Evolutionary conservation across 2,113 vertebrate species (phyloP).

Genomic region (Paradoxurus hermaphroditus): DNA sequence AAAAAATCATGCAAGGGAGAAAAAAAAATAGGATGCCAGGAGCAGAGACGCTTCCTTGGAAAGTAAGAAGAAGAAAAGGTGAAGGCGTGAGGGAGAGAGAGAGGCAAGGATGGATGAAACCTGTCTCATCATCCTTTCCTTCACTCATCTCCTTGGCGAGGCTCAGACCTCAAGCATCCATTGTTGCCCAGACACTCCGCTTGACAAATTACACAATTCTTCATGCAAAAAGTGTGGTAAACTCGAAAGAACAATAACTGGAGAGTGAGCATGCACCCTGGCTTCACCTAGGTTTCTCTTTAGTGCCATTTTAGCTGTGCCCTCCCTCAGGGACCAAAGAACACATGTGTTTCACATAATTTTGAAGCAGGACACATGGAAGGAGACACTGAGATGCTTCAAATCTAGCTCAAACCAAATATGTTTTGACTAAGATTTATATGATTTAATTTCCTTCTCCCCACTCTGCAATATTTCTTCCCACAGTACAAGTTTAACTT

Average conservation of each 20-base stretch:
- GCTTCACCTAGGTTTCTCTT: neutral
- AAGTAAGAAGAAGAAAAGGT: neutral
- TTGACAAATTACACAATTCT: neutral
- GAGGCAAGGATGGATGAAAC: neutral
- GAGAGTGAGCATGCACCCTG: neutral
- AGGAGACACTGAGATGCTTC: neutral
- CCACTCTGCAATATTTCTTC: neutral
- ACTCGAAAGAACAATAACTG: neutral
- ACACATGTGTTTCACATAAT: neutral
- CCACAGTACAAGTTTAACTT: neutral
- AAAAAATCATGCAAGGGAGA: neutral
- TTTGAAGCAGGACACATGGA: neutral
- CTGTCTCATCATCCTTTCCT: neutral
- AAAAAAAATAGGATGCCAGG: neutral
- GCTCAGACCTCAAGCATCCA: neutral
- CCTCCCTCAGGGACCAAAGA: neutral
- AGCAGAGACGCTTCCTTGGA: neutral
- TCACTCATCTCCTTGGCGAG: neutral
- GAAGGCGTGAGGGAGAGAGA: neutral
- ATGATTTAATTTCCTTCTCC: neutral
- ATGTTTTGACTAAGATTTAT: conserved; percentile 7
- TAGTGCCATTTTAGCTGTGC: neutral
- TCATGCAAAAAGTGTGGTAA: neutral
- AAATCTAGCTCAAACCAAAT: neutral
- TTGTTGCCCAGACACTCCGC: neutral